A percentile compares a stretch with the other conserved stretches of the same genome.
Conservation (phyloP, 2,113 vertebrate species). For the Ochotona curzoniae region DNA sequence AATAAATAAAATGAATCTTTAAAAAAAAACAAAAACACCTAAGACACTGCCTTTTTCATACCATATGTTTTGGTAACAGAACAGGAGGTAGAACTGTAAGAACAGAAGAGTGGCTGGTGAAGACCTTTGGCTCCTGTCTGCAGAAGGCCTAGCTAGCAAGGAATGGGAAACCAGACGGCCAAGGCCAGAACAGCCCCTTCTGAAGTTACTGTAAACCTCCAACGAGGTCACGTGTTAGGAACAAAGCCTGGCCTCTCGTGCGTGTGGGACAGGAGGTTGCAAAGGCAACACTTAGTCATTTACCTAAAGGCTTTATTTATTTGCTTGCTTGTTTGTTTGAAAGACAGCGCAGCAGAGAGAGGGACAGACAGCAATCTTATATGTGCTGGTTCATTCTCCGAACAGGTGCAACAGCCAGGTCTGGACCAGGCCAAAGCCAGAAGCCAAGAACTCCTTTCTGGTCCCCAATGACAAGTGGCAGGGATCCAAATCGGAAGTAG, state of each 20-base stretch:
- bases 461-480: too few relatives aligned
- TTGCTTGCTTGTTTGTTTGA: too few relatives aligned
- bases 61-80: background rate
- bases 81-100: background rate
- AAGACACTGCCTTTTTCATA: background rate
- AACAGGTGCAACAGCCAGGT: too few relatives aligned
- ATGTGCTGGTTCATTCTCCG: too few relatives aligned
- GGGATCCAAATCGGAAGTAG: too few relatives aligned
- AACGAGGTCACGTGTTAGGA: background rate
- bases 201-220: background rate
- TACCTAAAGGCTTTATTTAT: background rate
- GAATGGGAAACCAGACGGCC: background rate
- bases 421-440: too few relatives aligned
- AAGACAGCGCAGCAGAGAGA: too few relatives aligned
- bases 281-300: too few relatives aligned
- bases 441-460: too few relatives aligned
- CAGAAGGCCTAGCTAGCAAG: background rate
- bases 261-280: background rate
- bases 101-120: background rate
- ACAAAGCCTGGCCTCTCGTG: background rate
- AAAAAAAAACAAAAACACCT: too few relatives aligned
- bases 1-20: too few relatives aligned
- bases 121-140: background rate
- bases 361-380: too few relatives aligned
- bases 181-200: background rate